Base-by-base conservation (phyloP, 2,113 vertebrate species). In the Poecile atricapillus region DNA sequence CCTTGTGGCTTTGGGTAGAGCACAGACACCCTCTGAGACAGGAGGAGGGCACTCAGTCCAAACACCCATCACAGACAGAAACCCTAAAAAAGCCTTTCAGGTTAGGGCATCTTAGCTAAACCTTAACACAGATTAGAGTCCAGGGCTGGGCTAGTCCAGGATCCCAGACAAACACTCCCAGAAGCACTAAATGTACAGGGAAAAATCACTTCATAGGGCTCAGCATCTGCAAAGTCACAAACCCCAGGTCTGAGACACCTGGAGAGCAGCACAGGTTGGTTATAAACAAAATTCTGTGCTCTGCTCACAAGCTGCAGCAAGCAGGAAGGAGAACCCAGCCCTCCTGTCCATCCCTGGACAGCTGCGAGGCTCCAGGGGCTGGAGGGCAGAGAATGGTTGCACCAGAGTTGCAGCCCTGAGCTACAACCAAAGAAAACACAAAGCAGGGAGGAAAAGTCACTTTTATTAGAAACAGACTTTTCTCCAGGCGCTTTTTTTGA, bases 231-330 rank as follows among this genome's bases (percentile, higher is more conserved):
- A 44, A 39, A 67, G 47, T 4, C 67, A 41, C 28, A 35, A 60
- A 64, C 3, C 33, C 56, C 6, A 63, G 41, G 56, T 7, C 1
- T 0, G 23, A 24, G 60, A 49, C 58, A 60, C 17, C 33, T 0
- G 37, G 22, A 16, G 20, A 60, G 56, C 28, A 5, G 69, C 14
- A 43, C 1, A 0, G 83, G 7, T 39, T 33, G 7, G 33, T 20
- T 31, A 4, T 0, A 4, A 1, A 18, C 7, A 1, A 15, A 77
- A 19, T 3, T 16, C 3, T 3, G 22, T 1, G 0, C 8, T 15
- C 9, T 7, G 33, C 11, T 5, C 10, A 31, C n/a, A 52, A 17
- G 41, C 47, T 3, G 20, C 22, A 12, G 1, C 12, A 2, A 47
- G 6, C 14, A 9, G 25, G 44, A 16, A 7, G 47, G 50, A 83